phyloP scores from a whole-genome alignment of 1,140 invertebrate genomes.

The Lasioglossum baleicum region DNA sequence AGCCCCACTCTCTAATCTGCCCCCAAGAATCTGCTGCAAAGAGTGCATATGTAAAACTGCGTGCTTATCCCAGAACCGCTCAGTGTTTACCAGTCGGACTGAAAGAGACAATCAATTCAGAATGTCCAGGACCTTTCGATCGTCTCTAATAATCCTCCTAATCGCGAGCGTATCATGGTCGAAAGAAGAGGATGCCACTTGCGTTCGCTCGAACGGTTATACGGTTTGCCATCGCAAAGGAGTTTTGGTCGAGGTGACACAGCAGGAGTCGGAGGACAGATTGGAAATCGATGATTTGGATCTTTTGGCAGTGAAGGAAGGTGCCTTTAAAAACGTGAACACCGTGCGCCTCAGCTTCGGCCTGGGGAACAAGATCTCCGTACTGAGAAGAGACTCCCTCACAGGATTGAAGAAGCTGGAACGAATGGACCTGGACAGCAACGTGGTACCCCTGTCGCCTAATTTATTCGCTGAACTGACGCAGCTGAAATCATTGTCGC shows the following conservation, averaged over 20 bases:
- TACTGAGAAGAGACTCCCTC: constrained; percentile 39
- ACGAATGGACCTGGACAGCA: constrained; percentile 41
- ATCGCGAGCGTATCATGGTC: not conserved
- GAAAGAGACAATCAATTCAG: too few relatives aligned
- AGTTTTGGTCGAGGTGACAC: constrained; percentile 34
- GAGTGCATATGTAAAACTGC: too few relatives aligned
- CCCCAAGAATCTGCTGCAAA: too few relatives aligned
- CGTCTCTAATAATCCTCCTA: not conserved
- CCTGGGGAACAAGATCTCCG: constrained; percentile 51
- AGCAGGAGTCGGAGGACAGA: not conserved
- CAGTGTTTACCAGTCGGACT: too few relatives aligned
- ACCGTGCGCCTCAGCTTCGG: constrained; percentile 23
- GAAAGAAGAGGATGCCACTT: not conserved
- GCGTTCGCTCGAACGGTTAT: not conserved
- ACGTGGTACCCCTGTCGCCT: constrained; percentile 31
- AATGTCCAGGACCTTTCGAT: not conserved
- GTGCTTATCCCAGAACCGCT: too few relatives aligned
- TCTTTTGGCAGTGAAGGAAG: constrained; percentile 36
- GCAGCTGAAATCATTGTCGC: constrained; percentile 23
- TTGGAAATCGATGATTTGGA: constrained; percentile 38
- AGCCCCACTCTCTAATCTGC: too few relatives aligned
- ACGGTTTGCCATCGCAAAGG: constrained; percentile 44
- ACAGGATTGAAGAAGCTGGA: constrained; percentile 39
- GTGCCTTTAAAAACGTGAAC: constrained; percentile 52
- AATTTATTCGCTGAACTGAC: constrained; percentile 50